phyloP scores from a whole-genome alignment of 2,797 vertebrate species.

The Anguilla obscura region DNA sequence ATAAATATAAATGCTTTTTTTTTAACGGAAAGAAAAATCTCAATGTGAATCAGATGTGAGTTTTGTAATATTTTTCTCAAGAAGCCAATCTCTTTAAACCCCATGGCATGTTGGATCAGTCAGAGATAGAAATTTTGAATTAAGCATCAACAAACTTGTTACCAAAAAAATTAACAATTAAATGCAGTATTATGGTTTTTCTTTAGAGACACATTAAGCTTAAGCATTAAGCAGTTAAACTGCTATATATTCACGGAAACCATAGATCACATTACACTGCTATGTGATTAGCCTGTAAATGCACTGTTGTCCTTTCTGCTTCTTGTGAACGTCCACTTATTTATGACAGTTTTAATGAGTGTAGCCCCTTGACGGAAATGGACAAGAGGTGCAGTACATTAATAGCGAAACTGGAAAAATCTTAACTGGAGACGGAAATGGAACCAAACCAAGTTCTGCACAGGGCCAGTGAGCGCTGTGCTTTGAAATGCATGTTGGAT shows the following conservation, averaged over 20 bases:
- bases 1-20: neutral
- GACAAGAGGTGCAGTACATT: neutral
- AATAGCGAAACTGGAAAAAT: neutral
- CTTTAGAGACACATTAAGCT: neutral
- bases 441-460: neutral
- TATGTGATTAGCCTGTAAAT: slow-evolving; percentile 29
- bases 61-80: slow-evolving; percentile 6
- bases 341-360: slow-evolving; percentile 13
- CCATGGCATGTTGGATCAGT: neutral
- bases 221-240: neutral
- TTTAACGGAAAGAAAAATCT: neutral
- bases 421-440: neutral
- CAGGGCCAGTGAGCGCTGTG: neutral
- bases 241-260: slow-evolving; percentile 6
- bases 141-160: slow-evolving; percentile 16
- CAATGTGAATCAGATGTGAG: slow-evolving; percentile 10
- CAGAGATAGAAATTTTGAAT: neutral
- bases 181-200: slow-evolving; percentile 67
- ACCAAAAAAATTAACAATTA: slow-evolving; percentile 38
- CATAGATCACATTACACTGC: slow-evolving; percentile 18
- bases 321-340: neutral
- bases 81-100: slow-evolving; percentile 5
- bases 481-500: neutral
- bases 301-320: neutral
- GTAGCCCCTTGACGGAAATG: neutral